Evolutionary conservation across 2,888 invertebrate species (phyloP), one percentile per base, ranked within the genome.

Genomic region (Timema cristinae): DNA sequence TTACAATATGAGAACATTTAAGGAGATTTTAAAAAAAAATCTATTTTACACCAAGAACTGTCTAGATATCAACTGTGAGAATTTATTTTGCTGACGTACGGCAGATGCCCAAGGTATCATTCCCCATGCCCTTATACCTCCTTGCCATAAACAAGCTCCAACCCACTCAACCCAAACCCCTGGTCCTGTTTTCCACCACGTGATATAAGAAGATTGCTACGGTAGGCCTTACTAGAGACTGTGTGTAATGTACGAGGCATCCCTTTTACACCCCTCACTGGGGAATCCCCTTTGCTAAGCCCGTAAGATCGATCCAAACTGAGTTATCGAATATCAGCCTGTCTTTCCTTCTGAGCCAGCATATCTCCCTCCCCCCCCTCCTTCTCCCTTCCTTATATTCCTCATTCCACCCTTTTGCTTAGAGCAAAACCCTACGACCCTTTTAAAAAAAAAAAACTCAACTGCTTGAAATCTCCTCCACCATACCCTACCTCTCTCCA

Each of bases 291-390:
- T 56, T 15, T n/a, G 13, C 56, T 16, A 56, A n/a, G n/a, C 9
- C 47, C 47, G 63, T 63, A 15, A 32, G 63, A 63, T 63, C 63
- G 63, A 63, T 63, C 63, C 63, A 63, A 63, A 63, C 63, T 63
- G 63, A 63, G 63, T 63, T 63, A 63, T 63, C 63, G 63, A 32
- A 63, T 63, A 63, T 63, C 63, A 32, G 32, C 32, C 32, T 32
- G 32, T 32, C 32, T 32, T 32, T 32, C 32, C 32, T 32, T 32
- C 32, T 32, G 32, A 32, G 32, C 32, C 32, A 32, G 32, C 32
- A 4, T 32, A 32, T 59, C 59, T 6, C 59, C 54, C 54, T n/a
- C 32, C 5, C 56, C n/a, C 8, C 7, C 56, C 11, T 16, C n/a
- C 56, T 10, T 56, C 10, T 5, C n/a, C 8, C 32, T 32, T 32